These are phyloP conservation scores for Crocidura indochinensis DNA, from an alignment of 2,797 vertebrate genomes.

Conservation along the genomic window DNA sequence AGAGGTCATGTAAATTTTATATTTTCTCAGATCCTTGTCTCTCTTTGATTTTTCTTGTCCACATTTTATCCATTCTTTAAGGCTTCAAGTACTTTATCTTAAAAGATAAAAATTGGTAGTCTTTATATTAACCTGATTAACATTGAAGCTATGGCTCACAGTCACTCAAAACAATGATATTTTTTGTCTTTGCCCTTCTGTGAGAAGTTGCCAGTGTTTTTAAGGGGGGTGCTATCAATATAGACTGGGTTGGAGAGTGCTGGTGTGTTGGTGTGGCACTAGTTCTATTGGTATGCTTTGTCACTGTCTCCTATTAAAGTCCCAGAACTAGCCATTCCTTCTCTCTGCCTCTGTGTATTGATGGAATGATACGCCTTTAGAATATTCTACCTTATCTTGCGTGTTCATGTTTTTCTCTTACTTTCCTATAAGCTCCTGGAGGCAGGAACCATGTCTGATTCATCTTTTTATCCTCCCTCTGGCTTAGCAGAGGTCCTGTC, in stretches of 20 bases:
- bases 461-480: constrained; percentile 71
- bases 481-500: constrained; percentile 74
- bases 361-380: constrained; percentile 4
- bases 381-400: constrained; percentile 41
- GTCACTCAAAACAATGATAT: background rate
- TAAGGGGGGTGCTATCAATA: background rate
- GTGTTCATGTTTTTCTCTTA: constrained; percentile 56
- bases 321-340: background rate
- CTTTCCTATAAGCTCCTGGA: constrained; percentile 65
- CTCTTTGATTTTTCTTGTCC: background rate
- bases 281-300: background rate
- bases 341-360: background rate
- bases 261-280: background rate
- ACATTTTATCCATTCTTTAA: background rate
- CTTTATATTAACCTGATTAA: background rate
- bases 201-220: background rate
- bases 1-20: background rate
- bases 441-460: constrained; percentile 68
- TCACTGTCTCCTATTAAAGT: background rate
- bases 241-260: background rate
- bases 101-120: background rate
- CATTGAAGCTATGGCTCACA: background rate
- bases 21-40: background rate
- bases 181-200: background rate
- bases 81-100: background rate